phyloP scores from a whole-genome alignment of 2,888 invertebrate species.

The Spodoptera exigua region DNA sequence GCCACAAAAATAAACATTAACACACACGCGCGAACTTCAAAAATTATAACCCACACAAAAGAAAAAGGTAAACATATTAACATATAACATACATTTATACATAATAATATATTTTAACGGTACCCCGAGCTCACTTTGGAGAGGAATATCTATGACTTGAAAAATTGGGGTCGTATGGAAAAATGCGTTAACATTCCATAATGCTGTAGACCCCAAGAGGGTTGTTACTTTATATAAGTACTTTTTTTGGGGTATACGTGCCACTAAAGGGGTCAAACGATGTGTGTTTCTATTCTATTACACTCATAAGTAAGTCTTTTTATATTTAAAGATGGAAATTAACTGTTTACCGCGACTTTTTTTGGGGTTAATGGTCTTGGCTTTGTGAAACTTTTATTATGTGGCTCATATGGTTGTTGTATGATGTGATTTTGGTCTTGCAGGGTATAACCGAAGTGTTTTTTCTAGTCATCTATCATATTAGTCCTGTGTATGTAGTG shows the following conservation, averaged over 20 bases:
- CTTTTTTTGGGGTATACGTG: constrained; percentile 19
- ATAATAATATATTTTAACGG: constrained; percentile 43
- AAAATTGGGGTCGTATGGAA: constrained; percentile 38
- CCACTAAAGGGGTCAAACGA: background rate
- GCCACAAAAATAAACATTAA: background rate
- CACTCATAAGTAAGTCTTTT: too few relatives aligned
- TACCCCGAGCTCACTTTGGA: constrained; percentile 34
- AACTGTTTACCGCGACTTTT: too few relatives aligned
- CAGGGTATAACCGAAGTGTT: too few relatives aligned
- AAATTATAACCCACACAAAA: constrained; percentile 18
- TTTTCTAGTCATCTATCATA: too few relatives aligned
- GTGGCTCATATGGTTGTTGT: too few relatives aligned
- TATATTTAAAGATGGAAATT: too few relatives aligned
- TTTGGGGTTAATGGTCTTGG: too few relatives aligned
- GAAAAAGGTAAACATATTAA: constrained; percentile 20
- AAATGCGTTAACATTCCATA: constrained; percentile 27
- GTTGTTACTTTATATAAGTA: constrained; percentile 49
- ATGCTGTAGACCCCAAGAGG: constrained; percentile 29
- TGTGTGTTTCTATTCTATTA: too few relatives aligned
- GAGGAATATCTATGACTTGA: constrained; percentile 41
- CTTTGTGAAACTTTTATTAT: too few relatives aligned
- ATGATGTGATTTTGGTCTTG: too few relatives aligned
- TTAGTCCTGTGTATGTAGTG: too few relatives aligned
- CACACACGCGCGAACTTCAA: constrained; percentile 13
- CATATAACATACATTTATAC: background rate